Percentiles rank a stretch among this genome's conserved stretches.
phyloP scores from a whole-genome alignment of 2,888 invertebrate genomes.

The Diloba caeruleocephala region DNA sequence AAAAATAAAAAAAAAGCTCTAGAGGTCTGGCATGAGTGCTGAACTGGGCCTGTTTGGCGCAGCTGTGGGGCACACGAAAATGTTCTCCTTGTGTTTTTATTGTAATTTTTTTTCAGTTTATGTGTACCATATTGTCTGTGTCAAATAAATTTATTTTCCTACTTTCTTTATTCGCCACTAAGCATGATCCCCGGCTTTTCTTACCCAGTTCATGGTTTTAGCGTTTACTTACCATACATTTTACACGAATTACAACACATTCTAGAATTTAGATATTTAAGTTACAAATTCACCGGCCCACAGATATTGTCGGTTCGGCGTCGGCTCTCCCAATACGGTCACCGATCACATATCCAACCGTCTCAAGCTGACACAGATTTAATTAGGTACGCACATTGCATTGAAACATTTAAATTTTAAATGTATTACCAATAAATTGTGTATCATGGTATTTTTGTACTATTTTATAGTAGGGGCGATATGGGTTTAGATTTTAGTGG shows the following conservation, averaged over 20 bases:
- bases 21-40: too few species aligned
- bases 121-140: too few species aligned
- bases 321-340: conserved; percentile 31
- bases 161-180: too few species aligned
- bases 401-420: conserved; percentile 44
- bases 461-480: neutral
- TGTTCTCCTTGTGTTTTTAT: too few species aligned
- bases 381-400: conserved; percentile 28
- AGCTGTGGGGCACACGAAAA: too few species aligned
- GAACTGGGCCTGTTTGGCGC: too few species aligned
- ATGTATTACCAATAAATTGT: conserved; percentile 13
- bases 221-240: conserved; percentile 29
- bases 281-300: conserved; percentile 13
- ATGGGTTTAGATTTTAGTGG: neutral
- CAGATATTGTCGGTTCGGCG: conserved; percentile 36
- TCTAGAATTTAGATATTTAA: conserved; percentile 20
- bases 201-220: too few species aligned
- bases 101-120: too few species aligned
- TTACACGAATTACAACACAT: conserved; percentile 41
- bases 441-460: conserved; percentile 8
- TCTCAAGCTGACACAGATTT: conserved; percentile 19
- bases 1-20: too few species aligned
- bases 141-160: too few species aligned
- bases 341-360: conserved; percentile 26
- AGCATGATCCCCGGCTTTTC: too few species aligned